Evolutionary conservation across 2,113 vertebrate species (phyloP).

Genomic region (Chauna torquata): DNA sequence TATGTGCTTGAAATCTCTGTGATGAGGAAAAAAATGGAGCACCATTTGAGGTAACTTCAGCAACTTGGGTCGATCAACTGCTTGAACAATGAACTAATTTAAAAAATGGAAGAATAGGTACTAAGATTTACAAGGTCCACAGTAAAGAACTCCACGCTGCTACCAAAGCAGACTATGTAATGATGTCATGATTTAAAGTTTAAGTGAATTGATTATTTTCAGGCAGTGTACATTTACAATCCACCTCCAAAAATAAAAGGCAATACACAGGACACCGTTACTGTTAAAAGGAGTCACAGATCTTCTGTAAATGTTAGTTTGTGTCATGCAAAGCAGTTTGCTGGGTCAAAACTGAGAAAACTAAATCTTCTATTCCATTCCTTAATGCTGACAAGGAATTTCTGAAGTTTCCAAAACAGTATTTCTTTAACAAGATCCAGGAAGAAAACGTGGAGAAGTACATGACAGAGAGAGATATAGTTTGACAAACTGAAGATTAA

Average conservation of each 20-base stretch:
- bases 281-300: neutral
- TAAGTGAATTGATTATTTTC: neutral
- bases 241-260: neutral
- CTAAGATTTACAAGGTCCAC: neutral
- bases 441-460: neutral
- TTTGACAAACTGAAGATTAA: neutral
- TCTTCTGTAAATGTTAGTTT: neutral
- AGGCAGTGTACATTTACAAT: neutral
- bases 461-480: neutral
- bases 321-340: neutral
- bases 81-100: neutral
- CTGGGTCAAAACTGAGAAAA: neutral
- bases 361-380: neutral
- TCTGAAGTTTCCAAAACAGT: neutral
- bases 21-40: neutral
- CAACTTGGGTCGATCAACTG: neutral
- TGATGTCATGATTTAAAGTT: neutral
- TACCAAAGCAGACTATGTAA: neutral
- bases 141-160: neutral
- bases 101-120: neutral
- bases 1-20: neutral
- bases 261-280: neutral
- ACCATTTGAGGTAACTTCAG: neutral
- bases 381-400: conserved; percentile 33
- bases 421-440: conserved; percentile 12